Percentiles rank a stretch among this genome's conserved stretches.
These are phyloP conservation scores for Pampusana beccarii DNA, from an alignment of 2,113 vertebrate species.

Conservation along the genomic window DNA sequence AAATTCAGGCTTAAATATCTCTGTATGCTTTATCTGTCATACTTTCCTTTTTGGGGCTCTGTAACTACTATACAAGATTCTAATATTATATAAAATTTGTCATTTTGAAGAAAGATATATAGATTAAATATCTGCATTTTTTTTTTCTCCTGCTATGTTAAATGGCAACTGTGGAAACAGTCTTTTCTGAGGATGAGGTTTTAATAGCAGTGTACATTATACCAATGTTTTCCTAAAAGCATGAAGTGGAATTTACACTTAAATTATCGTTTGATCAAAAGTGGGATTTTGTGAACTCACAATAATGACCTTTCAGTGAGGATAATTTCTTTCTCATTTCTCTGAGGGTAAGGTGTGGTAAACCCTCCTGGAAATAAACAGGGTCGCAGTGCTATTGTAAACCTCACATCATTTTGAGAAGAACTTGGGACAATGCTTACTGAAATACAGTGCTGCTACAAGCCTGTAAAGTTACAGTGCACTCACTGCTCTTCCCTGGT, in stretches of 20 bases:
- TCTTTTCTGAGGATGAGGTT: background rate
- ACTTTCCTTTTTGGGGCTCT: background rate
- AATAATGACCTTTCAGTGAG: background rate
- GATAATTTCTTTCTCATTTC: background rate
- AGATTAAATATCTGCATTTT: background rate
- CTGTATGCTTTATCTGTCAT: background rate
- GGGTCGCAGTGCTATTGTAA: background rate
- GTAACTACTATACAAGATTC: background rate
- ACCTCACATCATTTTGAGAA: background rate
- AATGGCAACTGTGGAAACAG: background rate
- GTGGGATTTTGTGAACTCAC: background rate
- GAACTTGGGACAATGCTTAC: background rate
- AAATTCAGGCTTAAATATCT: background rate
- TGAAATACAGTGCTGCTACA: background rate
- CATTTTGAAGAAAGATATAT: background rate
- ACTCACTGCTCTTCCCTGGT: background rate
- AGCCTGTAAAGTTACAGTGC: background rate
- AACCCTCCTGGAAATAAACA: background rate
- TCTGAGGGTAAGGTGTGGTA: background rate
- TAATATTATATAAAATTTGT: background rate
- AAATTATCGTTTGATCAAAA: slow-evolving; percentile 22
- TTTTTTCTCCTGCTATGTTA: background rate
- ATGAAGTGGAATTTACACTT: background rate
- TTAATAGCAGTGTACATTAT: background rate
- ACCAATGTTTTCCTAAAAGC: background rate